phyloP scores from a whole-genome alignment of 2,888 invertebrate genomes.

The Arrhopalites spinosus region DNA sequence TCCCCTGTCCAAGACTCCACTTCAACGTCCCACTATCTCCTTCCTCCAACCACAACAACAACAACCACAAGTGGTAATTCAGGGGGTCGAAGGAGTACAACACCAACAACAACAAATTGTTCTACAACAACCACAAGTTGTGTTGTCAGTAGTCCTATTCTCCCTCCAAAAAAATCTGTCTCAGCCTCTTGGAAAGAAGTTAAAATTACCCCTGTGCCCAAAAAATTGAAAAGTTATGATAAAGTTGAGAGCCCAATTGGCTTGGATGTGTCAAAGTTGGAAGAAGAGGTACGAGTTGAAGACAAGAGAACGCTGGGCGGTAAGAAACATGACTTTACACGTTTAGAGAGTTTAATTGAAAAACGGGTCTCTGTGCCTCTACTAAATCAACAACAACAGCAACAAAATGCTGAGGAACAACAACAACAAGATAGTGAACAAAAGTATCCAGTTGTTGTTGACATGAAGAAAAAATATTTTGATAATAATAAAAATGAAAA shows the following conservation, averaged over 20 bases:
- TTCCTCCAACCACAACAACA: neutral
- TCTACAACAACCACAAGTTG: neutral
- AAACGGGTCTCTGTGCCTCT: slow-evolving; percentile 45
- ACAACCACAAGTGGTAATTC: no score
- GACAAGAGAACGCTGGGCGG: neutral
- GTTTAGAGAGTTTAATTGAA: slow-evolving; percentile 54
- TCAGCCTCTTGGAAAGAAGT: slow-evolving; percentile 23
- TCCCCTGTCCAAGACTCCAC: slow-evolving; percentile 50
- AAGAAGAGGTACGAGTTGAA: slow-evolving; percentile 14
- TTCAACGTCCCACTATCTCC: neutral
- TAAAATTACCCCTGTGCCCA: slow-evolving; percentile 14
- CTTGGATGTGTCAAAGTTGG: slow-evolving; percentile 15
- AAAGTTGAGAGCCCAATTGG: neutral
- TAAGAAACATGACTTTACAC: slow-evolving; percentile 52
- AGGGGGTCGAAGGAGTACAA: slow-evolving; percentile 39
- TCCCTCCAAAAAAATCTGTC: neutral
- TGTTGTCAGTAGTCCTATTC: neutral
- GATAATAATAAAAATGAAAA: slow-evolving; percentile 6
- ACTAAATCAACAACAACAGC: neutral
- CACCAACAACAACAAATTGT: slow-evolving; percentile 46
- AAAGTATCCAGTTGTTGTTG: neutral
- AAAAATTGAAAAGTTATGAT: slow-evolving; percentile 14
- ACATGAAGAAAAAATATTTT: neutral
- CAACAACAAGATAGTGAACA: neutral
- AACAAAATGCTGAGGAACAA: neutral